Conservation (phyloP, 2,797 vertebrate species). For the Gastrophryne carolinensis region DNA sequence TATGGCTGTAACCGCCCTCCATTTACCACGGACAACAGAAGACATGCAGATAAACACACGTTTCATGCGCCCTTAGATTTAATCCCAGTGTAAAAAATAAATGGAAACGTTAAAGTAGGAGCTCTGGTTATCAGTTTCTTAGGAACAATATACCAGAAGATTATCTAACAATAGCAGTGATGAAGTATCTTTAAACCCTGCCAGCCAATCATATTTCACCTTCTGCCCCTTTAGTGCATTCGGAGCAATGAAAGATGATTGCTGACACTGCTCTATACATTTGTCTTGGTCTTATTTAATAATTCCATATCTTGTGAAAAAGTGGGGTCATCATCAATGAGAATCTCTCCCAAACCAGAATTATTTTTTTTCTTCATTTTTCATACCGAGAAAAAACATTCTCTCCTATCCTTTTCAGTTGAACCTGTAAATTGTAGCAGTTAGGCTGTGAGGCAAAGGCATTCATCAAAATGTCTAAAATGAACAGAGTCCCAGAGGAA, state of each 20-base stretch:
- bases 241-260: not conserved
- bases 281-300: not conserved
- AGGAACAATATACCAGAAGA: too few relatives aligned
- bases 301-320: not conserved
- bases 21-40: too few relatives aligned
- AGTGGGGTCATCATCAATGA: not conserved
- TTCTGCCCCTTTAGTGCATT: not conserved
- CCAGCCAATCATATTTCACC: not conserved
- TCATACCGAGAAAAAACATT: constrained; percentile 31
- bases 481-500: constrained; percentile 13
- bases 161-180: too few relatives aligned
- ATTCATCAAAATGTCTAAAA: constrained; percentile 46
- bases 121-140: too few relatives aligned
- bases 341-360: too few relatives aligned
- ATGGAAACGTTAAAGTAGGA: too few relatives aligned
- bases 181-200: too few relatives aligned
- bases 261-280: not conserved
- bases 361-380: not conserved
- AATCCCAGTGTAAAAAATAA: too few relatives aligned
- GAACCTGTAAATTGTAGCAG: constrained; percentile 29
- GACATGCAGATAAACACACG: too few relatives aligned
- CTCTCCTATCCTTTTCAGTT: constrained; percentile 15
- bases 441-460: constrained; percentile 19
- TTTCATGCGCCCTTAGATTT: too few relatives aligned
- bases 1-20: not conserved